Percentiles rank a stretch among this genome's conserved stretches.
Evolutionary conservation across 2,888 invertebrate species (phyloP).

Genomic region (Gastracanthus pulcherrimus): DNA sequence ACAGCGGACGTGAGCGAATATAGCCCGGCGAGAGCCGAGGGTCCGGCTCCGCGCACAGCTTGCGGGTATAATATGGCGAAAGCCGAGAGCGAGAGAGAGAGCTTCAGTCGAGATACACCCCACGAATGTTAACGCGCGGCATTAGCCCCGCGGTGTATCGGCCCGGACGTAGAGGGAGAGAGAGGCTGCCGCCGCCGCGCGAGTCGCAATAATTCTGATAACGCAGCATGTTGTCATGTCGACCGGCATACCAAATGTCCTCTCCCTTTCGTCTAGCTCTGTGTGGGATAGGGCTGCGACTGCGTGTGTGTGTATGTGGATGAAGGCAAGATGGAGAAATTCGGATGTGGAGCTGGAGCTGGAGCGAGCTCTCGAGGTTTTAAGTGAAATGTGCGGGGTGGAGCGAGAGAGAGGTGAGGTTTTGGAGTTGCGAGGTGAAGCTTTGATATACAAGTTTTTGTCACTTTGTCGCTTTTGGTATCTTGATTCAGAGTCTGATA

Average conservation of each 20-base stretch:
- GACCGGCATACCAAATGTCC: constrained; percentile 74
- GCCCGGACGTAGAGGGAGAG: constrained; percentile 49
- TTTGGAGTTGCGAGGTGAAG: no score
- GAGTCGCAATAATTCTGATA: constrained; percentile 76
- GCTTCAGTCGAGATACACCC: constrained; percentile 67
- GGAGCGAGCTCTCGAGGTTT: no score
- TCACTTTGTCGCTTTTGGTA: no score
- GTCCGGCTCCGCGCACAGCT: constrained; percentile 45
- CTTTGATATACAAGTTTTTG: no score
- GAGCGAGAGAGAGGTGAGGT: background rate
- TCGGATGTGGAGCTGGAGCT: no score
- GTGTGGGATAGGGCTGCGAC: no score
- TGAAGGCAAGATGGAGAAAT: no score
- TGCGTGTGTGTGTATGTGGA: no score
- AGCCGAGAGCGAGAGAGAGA: constrained; percentile 39
- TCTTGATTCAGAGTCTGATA: no score
- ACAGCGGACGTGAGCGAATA: constrained; percentile 15
- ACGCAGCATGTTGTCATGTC: constrained; percentile 77
- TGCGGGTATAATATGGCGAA: constrained; percentile 50
- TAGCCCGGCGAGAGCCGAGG: constrained; percentile 3
- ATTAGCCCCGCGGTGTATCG: constrained; percentile 68
- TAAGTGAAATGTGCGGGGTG: constrained; percentile 31
- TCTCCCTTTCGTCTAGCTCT: constrained; percentile 24
- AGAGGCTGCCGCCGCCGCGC: constrained; percentile 49
- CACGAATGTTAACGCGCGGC: constrained; percentile 77